Conservation (phyloP, 2,888 invertebrate genomes). For the Scrobipalpa atriplicella region DNA sequence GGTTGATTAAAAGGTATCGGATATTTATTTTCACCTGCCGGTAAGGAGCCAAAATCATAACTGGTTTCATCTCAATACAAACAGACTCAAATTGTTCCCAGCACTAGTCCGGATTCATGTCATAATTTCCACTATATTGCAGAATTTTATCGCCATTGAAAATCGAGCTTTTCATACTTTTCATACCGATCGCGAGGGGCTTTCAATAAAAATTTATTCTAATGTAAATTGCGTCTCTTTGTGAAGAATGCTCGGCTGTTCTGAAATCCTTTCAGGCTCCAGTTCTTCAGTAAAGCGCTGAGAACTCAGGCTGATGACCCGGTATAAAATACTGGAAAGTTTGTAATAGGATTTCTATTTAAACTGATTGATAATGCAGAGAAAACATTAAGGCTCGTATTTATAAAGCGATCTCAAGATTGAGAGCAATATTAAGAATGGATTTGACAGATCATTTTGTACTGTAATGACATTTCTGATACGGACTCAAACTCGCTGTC, state of each 20-base stretch:
- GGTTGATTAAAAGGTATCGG: too few species aligned
- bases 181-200: slow-evolving; percentile 55
- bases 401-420: too few species aligned
- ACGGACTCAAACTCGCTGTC: too few species aligned
- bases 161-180: slow-evolving; percentile 57
- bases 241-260: slow-evolving; percentile 55
- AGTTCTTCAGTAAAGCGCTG: slow-evolving; percentile 29
- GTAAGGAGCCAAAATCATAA: background rate
- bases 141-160: slow-evolving; percentile 49
- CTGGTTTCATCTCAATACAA: background rate
- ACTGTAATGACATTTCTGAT: too few species aligned
- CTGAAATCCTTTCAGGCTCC: slow-evolving; percentile 57
- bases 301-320: slow-evolving; percentile 5
- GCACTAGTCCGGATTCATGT: background rate
- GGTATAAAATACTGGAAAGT: slow-evolving; percentile 13
- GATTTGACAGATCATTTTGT: too few species aligned
- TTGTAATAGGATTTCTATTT: slow-evolving; percentile 12
- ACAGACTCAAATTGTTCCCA: background rate
- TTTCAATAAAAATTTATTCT: slow-evolving; percentile 75
- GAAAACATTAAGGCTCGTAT: too few species aligned
- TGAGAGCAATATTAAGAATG: too few species aligned
- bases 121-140: slow-evolving; percentile 22
- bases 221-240: slow-evolving; percentile 77
- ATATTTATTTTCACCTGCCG: too few species aligned
- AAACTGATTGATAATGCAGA: background rate